Conservation (phyloP, 2,888 invertebrate species). For the Kryphioiulus occultus region DNA sequence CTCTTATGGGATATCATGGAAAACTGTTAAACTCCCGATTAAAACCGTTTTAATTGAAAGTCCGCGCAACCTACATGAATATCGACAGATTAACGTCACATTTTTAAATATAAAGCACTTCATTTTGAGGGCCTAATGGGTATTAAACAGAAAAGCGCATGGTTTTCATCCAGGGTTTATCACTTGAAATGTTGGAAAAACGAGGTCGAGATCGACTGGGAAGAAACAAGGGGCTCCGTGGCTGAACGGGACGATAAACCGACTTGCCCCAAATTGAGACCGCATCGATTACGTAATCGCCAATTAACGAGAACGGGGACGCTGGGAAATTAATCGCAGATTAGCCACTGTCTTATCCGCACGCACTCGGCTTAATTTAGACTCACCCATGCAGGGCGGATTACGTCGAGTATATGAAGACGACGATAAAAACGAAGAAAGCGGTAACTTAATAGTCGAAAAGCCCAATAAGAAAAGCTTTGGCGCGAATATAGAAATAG, state of each 20-base stretch:
- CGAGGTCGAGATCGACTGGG: background rate
- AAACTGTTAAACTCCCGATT: background rate
- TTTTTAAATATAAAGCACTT: background rate
- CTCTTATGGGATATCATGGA: background rate
- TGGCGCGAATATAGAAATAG: background rate
- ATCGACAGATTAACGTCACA: background rate
- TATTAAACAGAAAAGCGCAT: background rate
- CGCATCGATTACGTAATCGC: background rate
- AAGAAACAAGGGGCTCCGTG: background rate
- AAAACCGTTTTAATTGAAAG: background rate
- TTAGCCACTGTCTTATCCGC: background rate
- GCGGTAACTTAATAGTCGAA: constrained; percentile 2
- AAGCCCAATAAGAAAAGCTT: background rate
- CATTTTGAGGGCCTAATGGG: background rate
- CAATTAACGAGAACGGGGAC: background rate
- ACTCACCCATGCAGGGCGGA: background rate
- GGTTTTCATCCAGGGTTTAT: background rate
- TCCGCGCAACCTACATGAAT: background rate
- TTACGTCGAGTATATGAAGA: background rate
- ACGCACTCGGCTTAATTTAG: background rate
- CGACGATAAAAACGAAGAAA: background rate
- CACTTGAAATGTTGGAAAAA: background rate
- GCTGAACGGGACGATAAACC: background rate
- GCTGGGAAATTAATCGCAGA: background rate
- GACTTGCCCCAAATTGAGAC: background rate